These are phyloP conservation scores for Apodemia duryi DNA, from an alignment of 2,888 invertebrate species.

Conservation along the genomic window DNA sequence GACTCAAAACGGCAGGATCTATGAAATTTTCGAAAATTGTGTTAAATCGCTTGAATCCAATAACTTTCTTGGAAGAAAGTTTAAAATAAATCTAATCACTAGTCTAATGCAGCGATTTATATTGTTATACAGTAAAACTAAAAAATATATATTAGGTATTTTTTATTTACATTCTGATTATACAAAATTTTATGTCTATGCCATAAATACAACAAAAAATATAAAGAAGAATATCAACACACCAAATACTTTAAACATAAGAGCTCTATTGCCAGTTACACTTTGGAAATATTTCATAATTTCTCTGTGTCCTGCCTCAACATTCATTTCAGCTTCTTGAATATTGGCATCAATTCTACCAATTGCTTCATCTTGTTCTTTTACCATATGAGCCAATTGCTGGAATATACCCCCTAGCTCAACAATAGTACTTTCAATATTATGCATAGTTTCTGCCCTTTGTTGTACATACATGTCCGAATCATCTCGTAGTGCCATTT, in stretches of 20 bases:
- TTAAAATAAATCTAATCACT: not conserved
- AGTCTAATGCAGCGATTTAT: not conserved
- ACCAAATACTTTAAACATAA: slow-evolving; percentile 99
- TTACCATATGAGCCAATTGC: slow-evolving; percentile 97
- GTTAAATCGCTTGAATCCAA: no score
- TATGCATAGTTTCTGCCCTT: slow-evolving; percentile 98
- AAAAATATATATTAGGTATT: slow-evolving; percentile 14
- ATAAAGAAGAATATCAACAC: slow-evolving; percentile 99
- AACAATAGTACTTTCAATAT: slow-evolving; percentile 98
- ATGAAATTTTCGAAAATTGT: no score
- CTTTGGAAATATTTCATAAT: slow-evolving; percentile 98
- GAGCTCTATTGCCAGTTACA: slow-evolving; percentile 97
- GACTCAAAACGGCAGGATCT: no score
- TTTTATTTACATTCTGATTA: slow-evolving; percentile 14
- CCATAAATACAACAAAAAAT: slow-evolving; percentile 98
- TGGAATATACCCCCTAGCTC: slow-evolving; percentile 99
- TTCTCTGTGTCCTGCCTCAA: slow-evolving; percentile 98
- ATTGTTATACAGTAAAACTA: slow-evolving; percentile 16
- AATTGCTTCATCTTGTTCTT: slow-evolving; percentile 98
- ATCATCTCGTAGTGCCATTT: slow-evolving; percentile 89
- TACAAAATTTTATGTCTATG: slow-evolving; percentile 61
- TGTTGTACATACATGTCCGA: slow-evolving; percentile 94
- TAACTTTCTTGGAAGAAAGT: no score
- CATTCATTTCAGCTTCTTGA: slow-evolving; percentile 96
- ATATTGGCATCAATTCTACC: slow-evolving; percentile 98